Evolutionary conservation across 2,888 invertebrate genomes (phyloP), one percentile per base, ranked within the genome.

Genomic region (Hirudinaria manillensis): DNA sequence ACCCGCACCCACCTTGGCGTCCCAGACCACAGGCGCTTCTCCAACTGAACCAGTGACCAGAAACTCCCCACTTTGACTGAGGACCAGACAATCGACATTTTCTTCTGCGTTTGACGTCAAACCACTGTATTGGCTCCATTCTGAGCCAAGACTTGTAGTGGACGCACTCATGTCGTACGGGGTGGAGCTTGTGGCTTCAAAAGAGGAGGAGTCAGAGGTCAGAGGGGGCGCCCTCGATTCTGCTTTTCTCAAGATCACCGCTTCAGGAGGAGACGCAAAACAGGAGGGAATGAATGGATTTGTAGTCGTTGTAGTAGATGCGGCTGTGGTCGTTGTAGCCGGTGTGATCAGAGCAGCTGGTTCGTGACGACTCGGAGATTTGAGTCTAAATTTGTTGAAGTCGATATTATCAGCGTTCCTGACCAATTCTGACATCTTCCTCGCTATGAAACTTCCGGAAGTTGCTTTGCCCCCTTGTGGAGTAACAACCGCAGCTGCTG

Each of bases 1-100:
- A 16, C 45, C 2, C 36, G 4, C 65, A 73, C 72, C n/a, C 24
- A 73, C 73, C 24, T 73, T 56, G 13, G 73, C 56, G 6, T 73
- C 55, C 73, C 73, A 73, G n/a, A 65, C 65, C 24, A 65, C n/a
- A 56, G 45, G 65, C 13, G 65, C 6, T 65, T 2, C 21, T n/a
- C 24, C 32, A 4, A 19, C 3, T 13, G 73, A 29, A 21, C 55
- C 51, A 65, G 73, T 73, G 6, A 73, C 73, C 32, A 73, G n/a
- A 38, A 36, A 34, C n/a, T 61, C 45, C 19, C 73, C 73, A 27
- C 24, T n/a, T 27, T 32, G 16, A 16, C 32, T n/a, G 16, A 72
- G 55, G 10, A 45, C 45, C 27, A 72, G 21, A 24, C 29, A 53
- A 16, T 55, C 53, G 3, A 72, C 55, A 24, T 29, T 51, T 4